Percentiles rank a stretch among this genome's conserved stretches.
Evolutionary conservation across 2,888 invertebrate species (phyloP).

Genomic region (Xestoiulus laeticollis): DNA sequence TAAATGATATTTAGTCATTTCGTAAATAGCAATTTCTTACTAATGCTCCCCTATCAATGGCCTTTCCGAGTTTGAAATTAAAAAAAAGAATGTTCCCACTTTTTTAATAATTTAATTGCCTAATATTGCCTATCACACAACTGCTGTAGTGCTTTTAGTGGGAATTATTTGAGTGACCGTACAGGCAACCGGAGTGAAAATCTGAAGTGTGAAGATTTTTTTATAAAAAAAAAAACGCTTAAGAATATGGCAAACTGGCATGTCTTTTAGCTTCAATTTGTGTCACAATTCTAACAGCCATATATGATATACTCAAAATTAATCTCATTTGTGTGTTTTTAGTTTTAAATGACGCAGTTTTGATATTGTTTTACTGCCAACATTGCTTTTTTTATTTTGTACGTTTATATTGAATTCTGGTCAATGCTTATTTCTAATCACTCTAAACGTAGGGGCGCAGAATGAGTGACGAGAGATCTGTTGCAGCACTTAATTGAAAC

Average conservation of each 20-base stretch:
- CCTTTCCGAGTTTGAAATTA: slow-evolving; percentile 22
- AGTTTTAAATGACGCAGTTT: not conserved
- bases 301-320: slow-evolving; percentile 6
- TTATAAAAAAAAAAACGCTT: not conserved
- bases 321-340: not conserved
- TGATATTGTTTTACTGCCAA: not conserved
- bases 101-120: slow-evolving; percentile 10
- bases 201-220: not conserved
- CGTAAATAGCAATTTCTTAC: slow-evolving; percentile 19
- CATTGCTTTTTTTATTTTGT: slow-evolving; percentile 4
- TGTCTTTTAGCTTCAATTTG: not conserved
- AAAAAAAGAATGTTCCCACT: slow-evolving; percentile 17
- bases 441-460: not conserved
- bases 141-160: not conserved
- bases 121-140: slow-evolving; percentile 24
- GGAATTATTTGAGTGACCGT: not conserved
- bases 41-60: slow-evolving; percentile 13
- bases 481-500: not conserved
- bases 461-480: not conserved
- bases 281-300: slow-evolving; percentile 1
- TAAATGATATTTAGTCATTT: slow-evolving; percentile 16
- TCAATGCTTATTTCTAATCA: not conserved
- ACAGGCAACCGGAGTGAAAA: not conserved
- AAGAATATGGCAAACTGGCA: not conserved
- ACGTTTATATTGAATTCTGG: slow-evolving; percentile 16